A percentile compares a stretch with the other conserved stretches of the same genome.
Evolutionary conservation across 2,113 vertebrate species (phyloP).

Genomic region (Thunnus maccoyii): DNA sequence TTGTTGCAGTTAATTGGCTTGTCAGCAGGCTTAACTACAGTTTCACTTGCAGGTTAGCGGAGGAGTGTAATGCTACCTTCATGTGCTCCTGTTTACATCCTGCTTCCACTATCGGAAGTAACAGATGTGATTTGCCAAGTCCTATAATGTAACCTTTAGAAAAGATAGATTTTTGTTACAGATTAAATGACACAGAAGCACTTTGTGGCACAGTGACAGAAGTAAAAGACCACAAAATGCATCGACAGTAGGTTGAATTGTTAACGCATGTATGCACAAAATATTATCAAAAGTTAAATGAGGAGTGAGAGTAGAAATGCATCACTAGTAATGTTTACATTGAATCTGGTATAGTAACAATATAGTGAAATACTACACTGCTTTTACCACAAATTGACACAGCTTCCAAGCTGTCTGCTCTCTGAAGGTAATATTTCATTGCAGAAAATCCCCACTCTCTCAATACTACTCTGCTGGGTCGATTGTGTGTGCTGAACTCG

Average conservation of each 20-base stretch:
- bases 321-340: slow-evolving; percentile 13
- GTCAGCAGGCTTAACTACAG: slow-evolving; percentile 68
- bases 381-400: slow-evolving; percentile 57
- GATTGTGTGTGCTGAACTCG: slow-evolving; percentile 68
- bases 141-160: slow-evolving; percentile 7
- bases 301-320: slow-evolving; percentile 8
- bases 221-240: neutral
- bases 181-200: slow-evolving; percentile 31
- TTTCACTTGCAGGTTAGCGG: slow-evolving; percentile 48
- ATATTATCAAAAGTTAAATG: slow-evolving; percentile 5
- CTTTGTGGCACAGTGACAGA: slow-evolving; percentile 14
- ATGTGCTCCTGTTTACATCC: slow-evolving; percentile 21
- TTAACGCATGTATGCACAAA: slow-evolving; percentile 1
- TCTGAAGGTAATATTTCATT: slow-evolving; percentile 69
- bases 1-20: slow-evolving; percentile 76
- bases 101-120: slow-evolving; percentile 20
- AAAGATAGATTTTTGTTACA: slow-evolving; percentile 15
- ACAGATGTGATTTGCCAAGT: slow-evolving; percentile 36
- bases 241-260: neutral
- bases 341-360: slow-evolving; percentile 40
- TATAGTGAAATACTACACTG: slow-evolving; percentile 44
- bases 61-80: slow-evolving; percentile 27
- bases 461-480: slow-evolving; percentile 52
- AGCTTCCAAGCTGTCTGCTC: slow-evolving; percentile 56
- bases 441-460: slow-evolving; percentile 69